A percentile compares a stretch with the other conserved stretches of the same genome.
Evolutionary conservation across 23 tunicate genomes (phyloP).

Genomic region (Diplosoma virens): DNA sequence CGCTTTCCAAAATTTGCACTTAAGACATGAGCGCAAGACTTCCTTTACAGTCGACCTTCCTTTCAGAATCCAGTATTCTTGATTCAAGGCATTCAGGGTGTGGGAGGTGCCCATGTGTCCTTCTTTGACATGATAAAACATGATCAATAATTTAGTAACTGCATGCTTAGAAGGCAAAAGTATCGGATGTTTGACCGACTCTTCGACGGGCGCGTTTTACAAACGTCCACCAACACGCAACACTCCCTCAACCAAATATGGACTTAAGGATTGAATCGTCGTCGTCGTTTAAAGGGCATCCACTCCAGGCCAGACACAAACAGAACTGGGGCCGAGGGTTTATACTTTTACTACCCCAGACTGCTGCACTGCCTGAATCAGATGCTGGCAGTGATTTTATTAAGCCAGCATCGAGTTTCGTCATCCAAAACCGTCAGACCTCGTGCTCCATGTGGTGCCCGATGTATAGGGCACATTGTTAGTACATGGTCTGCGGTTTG

Average conservation of each 20-base stretch:
- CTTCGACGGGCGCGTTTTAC: neutral
- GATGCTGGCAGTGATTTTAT: too few species aligned
- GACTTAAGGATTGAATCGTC: neutral
- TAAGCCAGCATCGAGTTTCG: too few species aligned
- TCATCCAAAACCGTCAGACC: too few species aligned
- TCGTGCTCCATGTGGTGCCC: too few species aligned
- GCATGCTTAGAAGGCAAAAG: constrained; percentile 10
- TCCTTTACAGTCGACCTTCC: constrained; percentile 25
- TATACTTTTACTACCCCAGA: too few species aligned
- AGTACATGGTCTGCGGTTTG: too few species aligned
- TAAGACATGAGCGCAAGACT: neutral
- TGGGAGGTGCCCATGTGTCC: constrained; percentile 38
- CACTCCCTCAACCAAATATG: constrained; percentile 1
- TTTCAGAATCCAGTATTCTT: constrained; percentile 15
- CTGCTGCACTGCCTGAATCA: too few species aligned
- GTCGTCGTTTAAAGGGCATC: too few species aligned
- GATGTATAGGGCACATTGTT: too few species aligned
- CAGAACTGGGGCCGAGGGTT: too few species aligned
- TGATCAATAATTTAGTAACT: neutral
- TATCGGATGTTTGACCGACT: constrained; percentile 13
- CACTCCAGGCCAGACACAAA: too few species aligned
- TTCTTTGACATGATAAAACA: constrained; percentile 1
- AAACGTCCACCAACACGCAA: constrained; percentile 28
- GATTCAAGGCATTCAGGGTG: constrained; percentile 16
- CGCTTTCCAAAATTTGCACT: constrained; percentile 24